These are phyloP conservation scores for Pangasius macronema DNA, from an alignment of 2,797 vertebrate genomes.

Conservation along the genomic window DNA sequence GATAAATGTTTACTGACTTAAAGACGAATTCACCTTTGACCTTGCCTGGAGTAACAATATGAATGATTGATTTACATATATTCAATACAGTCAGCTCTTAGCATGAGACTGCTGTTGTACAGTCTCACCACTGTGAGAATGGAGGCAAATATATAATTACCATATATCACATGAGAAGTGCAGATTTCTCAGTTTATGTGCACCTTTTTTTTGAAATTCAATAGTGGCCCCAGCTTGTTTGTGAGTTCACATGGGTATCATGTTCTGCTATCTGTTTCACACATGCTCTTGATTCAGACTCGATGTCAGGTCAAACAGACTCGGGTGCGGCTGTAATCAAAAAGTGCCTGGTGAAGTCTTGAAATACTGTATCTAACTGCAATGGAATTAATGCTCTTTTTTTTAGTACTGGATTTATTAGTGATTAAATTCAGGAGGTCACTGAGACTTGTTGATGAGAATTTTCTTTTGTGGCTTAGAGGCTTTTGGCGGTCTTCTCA, in stretches of 20 bases:
- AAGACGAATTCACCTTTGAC: slow-evolving; percentile 33
- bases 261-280: slow-evolving; percentile 52
- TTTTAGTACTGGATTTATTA: slow-evolving; percentile 36
- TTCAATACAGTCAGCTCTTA: slow-evolving; percentile 40
- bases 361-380: slow-evolving; percentile 25
- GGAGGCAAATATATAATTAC: slow-evolving; percentile 49
- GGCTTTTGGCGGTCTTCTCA: slow-evolving; percentile 36
- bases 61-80: slow-evolving; percentile 57
- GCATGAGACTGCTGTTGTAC: slow-evolving; percentile 30
- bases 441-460: slow-evolving; percentile 31
- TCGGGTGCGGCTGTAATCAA: slow-evolving; percentile 33
- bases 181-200: slow-evolving; percentile 18
- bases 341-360: slow-evolving; percentile 22
- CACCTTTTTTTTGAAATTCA: slow-evolving; percentile 11
- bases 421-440: slow-evolving; percentile 30
- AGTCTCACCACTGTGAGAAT: slow-evolving; percentile 26
- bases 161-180: slow-evolving; percentile 23
- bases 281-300: slow-evolving; percentile 32
- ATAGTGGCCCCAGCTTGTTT: slow-evolving; percentile 46
- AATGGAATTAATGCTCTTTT: not conserved
- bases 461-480: slow-evolving; percentile 25
- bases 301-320: slow-evolving; percentile 43
- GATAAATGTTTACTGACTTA: not conserved
- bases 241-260: slow-evolving; percentile 48
- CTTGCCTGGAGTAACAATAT: slow-evolving; percentile 42